Percentiles rank a stretch among this genome's conserved stretches.
Conservation (phyloP, 2,797 vertebrate species). For the Lacerta agilis region DNA sequence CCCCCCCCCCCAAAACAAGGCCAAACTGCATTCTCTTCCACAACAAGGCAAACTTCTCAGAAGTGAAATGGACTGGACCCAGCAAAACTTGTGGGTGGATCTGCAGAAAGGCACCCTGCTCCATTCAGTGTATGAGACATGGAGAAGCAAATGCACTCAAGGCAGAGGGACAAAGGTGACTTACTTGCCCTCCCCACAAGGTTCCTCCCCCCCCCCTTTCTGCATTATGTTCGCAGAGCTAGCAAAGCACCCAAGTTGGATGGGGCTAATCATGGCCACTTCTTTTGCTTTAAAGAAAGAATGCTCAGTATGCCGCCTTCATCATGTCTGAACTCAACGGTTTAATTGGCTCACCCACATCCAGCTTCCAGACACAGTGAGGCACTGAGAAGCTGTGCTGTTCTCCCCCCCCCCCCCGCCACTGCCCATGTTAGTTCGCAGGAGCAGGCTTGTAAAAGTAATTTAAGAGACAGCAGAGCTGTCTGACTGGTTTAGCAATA, state of each 20-base stretch:
- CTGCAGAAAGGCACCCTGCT: not conserved
- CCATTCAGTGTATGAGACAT: not conserved
- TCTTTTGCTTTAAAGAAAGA: not conserved
- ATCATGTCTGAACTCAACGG: not conserved
- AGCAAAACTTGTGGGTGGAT: not conserved
- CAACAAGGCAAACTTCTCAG: not conserved
- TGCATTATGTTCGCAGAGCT: not conserved
- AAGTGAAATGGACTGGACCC: not conserved
- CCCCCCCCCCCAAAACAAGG: too few relatives aligned
- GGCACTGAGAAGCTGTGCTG: not conserved
- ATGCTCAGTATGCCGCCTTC: not conserved
- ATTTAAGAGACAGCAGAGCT: not conserved
- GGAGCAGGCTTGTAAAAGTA: not conserved
- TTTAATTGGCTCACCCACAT: not conserved
- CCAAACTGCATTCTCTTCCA: not conserved
- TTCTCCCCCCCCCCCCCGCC: not conserved
- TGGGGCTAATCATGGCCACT: not conserved
- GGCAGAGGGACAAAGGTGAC: accelerated
- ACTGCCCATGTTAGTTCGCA: not conserved
- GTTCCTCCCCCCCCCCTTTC: not conserved
- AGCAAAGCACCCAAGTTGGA: not conserved
- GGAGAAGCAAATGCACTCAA: not conserved
- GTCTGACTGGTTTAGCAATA: not conserved
- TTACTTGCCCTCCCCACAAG: not conserved
- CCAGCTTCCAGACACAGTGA: not conserved